Conservation (phyloP, 2,888 invertebrate genomes). For the Eubasilissa splendida region DNA sequence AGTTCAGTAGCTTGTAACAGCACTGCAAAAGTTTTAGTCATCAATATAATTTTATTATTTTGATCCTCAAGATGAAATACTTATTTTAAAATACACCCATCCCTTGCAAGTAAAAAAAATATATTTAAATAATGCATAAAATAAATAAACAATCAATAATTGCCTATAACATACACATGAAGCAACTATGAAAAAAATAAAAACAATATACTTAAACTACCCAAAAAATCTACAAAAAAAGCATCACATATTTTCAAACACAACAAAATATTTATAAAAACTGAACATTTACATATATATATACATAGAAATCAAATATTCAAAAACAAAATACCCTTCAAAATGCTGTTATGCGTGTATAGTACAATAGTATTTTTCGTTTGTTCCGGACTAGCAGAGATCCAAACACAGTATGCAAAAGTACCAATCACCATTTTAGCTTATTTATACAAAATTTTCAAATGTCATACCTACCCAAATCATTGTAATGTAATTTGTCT, state of each 20-base stretch:
- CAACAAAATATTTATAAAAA: conserved; percentile 2
- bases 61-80: no score
- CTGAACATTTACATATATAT: not conserved
- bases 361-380: not conserved
- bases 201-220: conserved; percentile 4
- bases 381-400: conserved; percentile 22
- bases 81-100: no score
- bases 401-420: conserved; percentile 13
- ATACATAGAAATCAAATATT: conserved; percentile 8
- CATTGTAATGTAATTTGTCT: not conserved
- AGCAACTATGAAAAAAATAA: not conserved
- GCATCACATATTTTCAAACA: not conserved
- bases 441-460: conserved; percentile 12
- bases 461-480: conserved; percentile 14
- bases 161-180: conserved; percentile 4
- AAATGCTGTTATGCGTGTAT: conserved; percentile 24
- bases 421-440: conserved; percentile 26
- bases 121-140: no score
- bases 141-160: not conserved
- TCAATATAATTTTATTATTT: no score
- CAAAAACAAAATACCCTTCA: conserved; percentile 1
- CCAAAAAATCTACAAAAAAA: conserved; percentile 6
- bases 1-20: no score
- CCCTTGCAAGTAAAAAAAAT: no score
- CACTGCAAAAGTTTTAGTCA: no score